Evolutionary conservation across 2,888 invertebrate species (phyloP), one percentile per base, ranked within the genome.

Genomic region (Pediacus dermestoides): DNA sequence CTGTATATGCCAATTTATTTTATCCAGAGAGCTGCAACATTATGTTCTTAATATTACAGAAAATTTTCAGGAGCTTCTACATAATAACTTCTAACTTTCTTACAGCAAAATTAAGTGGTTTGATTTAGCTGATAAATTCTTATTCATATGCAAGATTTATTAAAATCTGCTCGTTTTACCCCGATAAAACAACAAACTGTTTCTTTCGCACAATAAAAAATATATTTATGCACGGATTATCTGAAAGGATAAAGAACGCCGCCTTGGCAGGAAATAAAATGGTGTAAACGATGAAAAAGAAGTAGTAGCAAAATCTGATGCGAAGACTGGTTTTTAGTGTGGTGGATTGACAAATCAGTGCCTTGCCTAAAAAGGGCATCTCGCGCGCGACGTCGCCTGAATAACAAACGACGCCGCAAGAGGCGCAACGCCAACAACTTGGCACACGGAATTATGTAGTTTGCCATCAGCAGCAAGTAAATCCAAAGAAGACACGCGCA

Each of bases 321-420:
- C 40, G 41, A 34, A 38, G 46, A 50, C 42, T 42, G 48, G 52
- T 52, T 57, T 55, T 57, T 55, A 50, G 48, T 48, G 46, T 30
- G 40, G 42, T 37, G 50, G 49, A 55, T 58, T 58, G 55, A 56
- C 55, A 56, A 58, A 58, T 58, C 53, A 56, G 52, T 51, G 50
- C 44, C 43, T 44, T 44, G 46, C 47, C 50, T 53, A 51, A 55
- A 56, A 55, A 53, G 53, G 50, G 50, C 52, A 53, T 46, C 51
- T n/a, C n/a, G n/a, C n/a, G n/a, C n/a, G 51, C 47, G 50, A 53
- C 53, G 53, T 50, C 46, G 43, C 30, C 48, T 52, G 57, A 57
- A 59, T 59, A 58, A 57, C 50, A 57, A 58, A 58, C 51, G 54
- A 54, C 52, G 55, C 49, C 49, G 40, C 50, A 48, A 51, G 46